Conservation (phyloP, 2,888 invertebrate genomes). For the Furcula furcula region DNA sequence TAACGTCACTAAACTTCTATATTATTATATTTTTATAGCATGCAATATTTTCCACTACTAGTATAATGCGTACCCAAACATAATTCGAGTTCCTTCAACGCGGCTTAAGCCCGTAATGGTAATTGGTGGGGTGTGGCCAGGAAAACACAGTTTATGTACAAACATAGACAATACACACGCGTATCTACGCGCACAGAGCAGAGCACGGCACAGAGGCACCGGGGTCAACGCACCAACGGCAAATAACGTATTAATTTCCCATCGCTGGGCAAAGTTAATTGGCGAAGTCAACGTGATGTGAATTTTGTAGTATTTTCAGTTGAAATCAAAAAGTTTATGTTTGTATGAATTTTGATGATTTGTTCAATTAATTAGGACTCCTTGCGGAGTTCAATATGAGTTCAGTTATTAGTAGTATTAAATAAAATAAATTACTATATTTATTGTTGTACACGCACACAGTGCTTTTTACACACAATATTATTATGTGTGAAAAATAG, state of each 20-base stretch:
- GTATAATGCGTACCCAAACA: conserved; percentile 33
- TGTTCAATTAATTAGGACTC: too few relatives aligned
- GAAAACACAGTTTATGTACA: conserved; percentile 49
- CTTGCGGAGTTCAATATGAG: too few relatives aligned
- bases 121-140: conserved; percentile 67
- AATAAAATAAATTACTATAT: too few relatives aligned
- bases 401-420: too few relatives aligned
- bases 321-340: not conserved
- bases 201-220: conserved; percentile 20
- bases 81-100: conserved; percentile 66
- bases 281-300: conserved; percentile 2
- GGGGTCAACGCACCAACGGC: conserved; percentile 11
- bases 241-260: conserved; percentile 11
- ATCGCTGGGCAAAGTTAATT: conserved; percentile 14
- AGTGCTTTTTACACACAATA: too few relatives aligned
- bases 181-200: conserved; percentile 25
- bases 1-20: too few relatives aligned
- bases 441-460: too few relatives aligned
- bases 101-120: conserved; percentile 61
- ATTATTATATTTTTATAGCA: conserved; percentile 9
- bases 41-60: conserved; percentile 5
- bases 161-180: conserved; percentile 23
- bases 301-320: not conserved
- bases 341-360: too few relatives aligned
- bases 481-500: too few relatives aligned